Percentiles rank a stretch among this genome's conserved stretches.
phyloP scores from a whole-genome alignment of 2,113 vertebrate genomes.

The Hemichromis elongatus region DNA sequence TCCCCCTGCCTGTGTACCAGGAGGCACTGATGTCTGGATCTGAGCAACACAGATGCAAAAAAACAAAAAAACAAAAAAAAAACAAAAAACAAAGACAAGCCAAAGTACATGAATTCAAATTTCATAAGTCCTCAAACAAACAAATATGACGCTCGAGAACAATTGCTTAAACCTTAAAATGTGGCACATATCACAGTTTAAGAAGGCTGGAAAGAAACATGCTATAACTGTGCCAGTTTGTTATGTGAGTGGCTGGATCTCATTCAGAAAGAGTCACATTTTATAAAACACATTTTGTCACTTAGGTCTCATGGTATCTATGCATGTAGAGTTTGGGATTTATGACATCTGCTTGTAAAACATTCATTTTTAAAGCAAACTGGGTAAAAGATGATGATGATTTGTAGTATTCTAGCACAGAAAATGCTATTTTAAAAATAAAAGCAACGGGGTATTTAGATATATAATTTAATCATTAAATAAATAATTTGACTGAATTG shows the following conservation, averaged over 20 bases:
- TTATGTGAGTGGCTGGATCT: background rate
- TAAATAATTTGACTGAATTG: too few relatives aligned
- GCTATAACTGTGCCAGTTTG: background rate
- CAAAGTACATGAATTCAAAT: background rate
- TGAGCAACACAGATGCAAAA: conserved; percentile 19
- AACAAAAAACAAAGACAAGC: background rate
- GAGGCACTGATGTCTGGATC: conserved; percentile 78
- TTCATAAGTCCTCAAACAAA: background rate
- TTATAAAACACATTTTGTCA: background rate
- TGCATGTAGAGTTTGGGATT: background rate
- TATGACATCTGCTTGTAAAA: background rate
- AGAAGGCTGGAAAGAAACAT: background rate
- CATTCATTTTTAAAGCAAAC: background rate
- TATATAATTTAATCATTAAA: too few relatives aligned
- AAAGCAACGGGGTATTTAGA: background rate
- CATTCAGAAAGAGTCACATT: background rate
- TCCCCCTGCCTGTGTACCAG: conserved; percentile 79
- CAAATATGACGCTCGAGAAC: background rate
- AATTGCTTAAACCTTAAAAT: background rate
- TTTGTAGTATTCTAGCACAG: background rate
- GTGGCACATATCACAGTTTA: background rate
- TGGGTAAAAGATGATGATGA: background rate
- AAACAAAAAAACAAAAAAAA: background rate
- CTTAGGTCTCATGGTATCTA: too few relatives aligned
- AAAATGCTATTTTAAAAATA: background rate